Evolutionary conservation across 2,797 vertebrate genomes (phyloP), one percentile per base, ranked within the genome.

Genomic region (Siniperca scherzeri): DNA sequence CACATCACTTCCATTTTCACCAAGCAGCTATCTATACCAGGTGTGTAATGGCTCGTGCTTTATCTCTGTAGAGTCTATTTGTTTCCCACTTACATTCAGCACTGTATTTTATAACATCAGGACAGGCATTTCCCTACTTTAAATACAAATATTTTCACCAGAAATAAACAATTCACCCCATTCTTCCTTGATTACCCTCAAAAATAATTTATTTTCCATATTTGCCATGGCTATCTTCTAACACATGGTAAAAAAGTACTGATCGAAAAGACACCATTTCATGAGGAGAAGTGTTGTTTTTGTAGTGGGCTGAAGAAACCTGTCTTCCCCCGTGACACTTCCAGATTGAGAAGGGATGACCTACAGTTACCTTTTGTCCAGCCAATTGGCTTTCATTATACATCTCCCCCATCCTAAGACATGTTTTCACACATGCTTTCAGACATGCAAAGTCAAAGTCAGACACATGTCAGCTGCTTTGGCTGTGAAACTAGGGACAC

Each of bases 1-100:
- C 21, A 42, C 42, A 75, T 74, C n/a, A 30, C 53, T 30, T 78
- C 25, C 17, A 65, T 87, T 85, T 86, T 38, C 79, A 60, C 52
- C 38, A 21, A 30, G 64, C 77, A 75, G 76, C 77, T 69, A 50
- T 71, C 69, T 77, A 30, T 62, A 65, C 50, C 44, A 66, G 69
- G 40, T 55, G 38, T 61, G 57, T 66, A 70, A 80, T 70, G 55
- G 36, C 60, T 77, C 30, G 21, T 10, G 21, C 11, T 73, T 42
- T 53, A 62, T 27, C 77, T 62, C 50, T 59, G 13, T 73, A 25
- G 4, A 52, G 57, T 74, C 42, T 44, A n/a, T 86, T 81, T 83
- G 13, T 86, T 64, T 80, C 38, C 67, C 36, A 33, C 42, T 64
- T 56, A 70, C 42, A 65, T 60, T 19, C 27, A 52, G 3, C 33